phyloP scores from a whole-genome alignment of 2,113 vertebrate species.

The Oreochromis aureus region DNA sequence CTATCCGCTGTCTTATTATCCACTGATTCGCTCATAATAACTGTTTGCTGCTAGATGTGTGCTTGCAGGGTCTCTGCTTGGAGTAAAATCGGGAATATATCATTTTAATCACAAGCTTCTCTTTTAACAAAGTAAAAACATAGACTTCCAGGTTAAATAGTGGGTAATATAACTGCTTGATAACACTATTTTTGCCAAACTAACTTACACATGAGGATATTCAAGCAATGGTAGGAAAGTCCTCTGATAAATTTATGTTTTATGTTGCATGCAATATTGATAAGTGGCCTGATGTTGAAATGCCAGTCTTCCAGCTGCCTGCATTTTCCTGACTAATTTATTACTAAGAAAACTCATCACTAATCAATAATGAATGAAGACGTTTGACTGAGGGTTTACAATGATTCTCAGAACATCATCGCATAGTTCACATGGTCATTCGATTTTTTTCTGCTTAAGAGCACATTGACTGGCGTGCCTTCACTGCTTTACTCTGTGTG shows the following conservation, averaged over 20 bases:
- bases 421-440: not conserved
- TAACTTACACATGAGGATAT: not conserved
- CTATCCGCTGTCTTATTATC: not conserved
- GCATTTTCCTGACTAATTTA: slow-evolving; percentile 51
- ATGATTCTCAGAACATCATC: not conserved
- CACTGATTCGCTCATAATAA: slow-evolving; percentile 8
- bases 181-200: not conserved
- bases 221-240: not conserved
- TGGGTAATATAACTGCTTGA: not conserved
- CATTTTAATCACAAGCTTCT: not conserved
- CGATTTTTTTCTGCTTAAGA: not conserved
- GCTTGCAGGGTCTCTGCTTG: not conserved
- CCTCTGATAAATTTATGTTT: not conserved
- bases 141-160: not conserved
- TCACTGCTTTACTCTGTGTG: not conserved
- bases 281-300: slow-evolving; percentile 43
- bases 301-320: slow-evolving; percentile 54
- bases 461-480: not conserved
- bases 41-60: not conserved
- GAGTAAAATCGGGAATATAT: not conserved
- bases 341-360: slow-evolving; percentile 27
- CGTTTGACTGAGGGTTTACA: not conserved
- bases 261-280: slow-evolving; percentile 44
- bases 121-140: not conserved
- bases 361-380: slow-evolving; percentile 63